Percentiles rank a stretch among this genome's conserved stretches.
Conservation (phyloP, 1,140 invertebrate genomes). For the Lepidurus couesii region DNA sequence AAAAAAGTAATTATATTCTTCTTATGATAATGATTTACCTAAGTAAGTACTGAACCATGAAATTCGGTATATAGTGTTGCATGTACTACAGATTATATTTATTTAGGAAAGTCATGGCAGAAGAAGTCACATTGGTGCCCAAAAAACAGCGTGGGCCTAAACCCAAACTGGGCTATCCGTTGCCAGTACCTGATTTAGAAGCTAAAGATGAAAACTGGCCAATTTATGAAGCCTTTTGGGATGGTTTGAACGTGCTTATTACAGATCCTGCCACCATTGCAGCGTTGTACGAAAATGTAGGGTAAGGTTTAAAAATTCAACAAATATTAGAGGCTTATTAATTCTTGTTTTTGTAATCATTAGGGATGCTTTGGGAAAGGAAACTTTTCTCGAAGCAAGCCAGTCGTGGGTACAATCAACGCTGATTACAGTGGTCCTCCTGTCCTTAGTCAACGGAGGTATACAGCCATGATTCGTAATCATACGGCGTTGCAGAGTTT, state of each 20-base stretch:
- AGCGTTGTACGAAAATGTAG: neutral
- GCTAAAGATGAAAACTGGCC: neutral
- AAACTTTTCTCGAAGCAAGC: neutral
- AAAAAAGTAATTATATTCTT: too few species aligned
- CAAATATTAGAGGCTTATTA: neutral
- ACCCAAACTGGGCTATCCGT: neutral
- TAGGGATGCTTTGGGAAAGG: conserved; percentile 17
- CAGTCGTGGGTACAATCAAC: neutral
- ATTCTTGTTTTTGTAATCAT: neutral
- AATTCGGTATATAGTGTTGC: too few species aligned
- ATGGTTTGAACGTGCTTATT: neutral
- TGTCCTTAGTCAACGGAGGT: neutral
- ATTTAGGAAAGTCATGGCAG: neutral
- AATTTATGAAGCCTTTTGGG: neutral
- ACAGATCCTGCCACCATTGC: neutral
- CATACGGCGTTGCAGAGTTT: neutral
- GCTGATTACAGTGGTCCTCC: neutral
- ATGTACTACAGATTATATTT: neutral
- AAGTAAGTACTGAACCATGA: too few species aligned
- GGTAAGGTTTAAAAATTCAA: neutral
- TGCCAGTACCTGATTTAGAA: neutral
- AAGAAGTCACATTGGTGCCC: neutral
- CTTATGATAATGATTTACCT: too few species aligned
- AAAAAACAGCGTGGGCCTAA: neutral
- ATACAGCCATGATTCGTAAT: neutral